phyloP scores from a whole-genome alignment of 2,888 invertebrate genomes.

The Trimorus sp. region DNA sequence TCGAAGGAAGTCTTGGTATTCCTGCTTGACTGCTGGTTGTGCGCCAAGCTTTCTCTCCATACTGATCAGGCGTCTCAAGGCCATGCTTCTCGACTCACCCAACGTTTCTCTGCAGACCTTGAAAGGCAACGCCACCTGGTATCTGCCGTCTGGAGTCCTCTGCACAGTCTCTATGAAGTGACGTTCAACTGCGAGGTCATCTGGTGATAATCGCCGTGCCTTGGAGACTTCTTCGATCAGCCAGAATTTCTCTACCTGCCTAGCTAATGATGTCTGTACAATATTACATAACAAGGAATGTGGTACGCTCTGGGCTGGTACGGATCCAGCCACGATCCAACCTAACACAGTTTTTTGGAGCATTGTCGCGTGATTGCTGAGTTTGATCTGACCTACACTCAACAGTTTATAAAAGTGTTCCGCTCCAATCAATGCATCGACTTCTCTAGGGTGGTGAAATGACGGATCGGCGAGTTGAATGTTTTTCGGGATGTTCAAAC shows the following conservation, averaged over 20 bases:
- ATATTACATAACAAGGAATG: neutral
- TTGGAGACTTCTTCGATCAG: conserved; percentile 30
- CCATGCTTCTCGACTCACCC: conserved; percentile 4
- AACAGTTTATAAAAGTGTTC: conserved; percentile 49
- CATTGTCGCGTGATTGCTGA: conserved; percentile 23
- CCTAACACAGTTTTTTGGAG: conserved; percentile 58
- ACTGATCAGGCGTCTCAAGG: neutral
- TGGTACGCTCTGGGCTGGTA: neutral
- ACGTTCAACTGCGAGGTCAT: conserved; percentile 34
- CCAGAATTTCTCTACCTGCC: conserved; percentile 37
- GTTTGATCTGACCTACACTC: conserved; percentile 46
- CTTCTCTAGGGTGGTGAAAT: conserved; percentile 45
- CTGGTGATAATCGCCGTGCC: conserved; percentile 6
- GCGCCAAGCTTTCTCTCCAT: neutral
- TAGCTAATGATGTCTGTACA: neutral
- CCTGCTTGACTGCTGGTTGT: neutral
- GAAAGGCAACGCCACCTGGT: conserved; percentile 20
- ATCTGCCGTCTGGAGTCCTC: neutral
- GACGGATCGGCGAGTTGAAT: conserved; percentile 58
- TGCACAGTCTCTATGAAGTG: conserved; percentile 19
- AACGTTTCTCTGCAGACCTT: neutral
- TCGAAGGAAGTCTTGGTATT: neutral
- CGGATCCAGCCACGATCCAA: conserved; percentile 37
- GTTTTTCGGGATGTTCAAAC: conserved; percentile 42
- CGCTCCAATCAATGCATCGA: conserved; percentile 52